Conservation (phyloP, 2,888 invertebrate genomes). For the Baronia brevicornis region DNA sequence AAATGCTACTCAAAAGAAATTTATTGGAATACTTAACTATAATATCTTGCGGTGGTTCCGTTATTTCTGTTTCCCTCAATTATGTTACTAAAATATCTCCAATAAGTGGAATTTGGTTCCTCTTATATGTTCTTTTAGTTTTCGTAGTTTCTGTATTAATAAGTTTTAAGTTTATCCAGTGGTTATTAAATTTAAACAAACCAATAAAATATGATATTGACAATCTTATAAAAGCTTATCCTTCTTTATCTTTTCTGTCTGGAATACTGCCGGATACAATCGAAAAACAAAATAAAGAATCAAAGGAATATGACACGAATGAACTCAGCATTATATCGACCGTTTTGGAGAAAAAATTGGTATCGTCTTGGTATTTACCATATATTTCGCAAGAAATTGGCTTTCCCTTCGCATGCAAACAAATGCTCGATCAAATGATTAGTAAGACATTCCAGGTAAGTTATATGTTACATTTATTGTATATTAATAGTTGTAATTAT, state of each 20-base stretch:
- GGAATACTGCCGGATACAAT: slow-evolving; percentile 33
- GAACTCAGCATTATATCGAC: slow-evolving; percentile 64
- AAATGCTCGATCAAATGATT: slow-evolving; percentile 68
- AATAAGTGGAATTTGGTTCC: slow-evolving; percentile 57
- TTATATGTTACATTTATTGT: slow-evolving; percentile 12
- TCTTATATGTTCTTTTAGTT: slow-evolving; percentile 49
- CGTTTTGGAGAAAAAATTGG: slow-evolving; percentile 57
- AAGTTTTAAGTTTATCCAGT: slow-evolving; percentile 71
- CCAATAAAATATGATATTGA: slow-evolving; percentile 65
- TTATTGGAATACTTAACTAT: slow-evolving; percentile 47
- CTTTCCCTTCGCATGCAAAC: slow-evolving; percentile 69
- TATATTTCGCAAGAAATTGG: slow-evolving; percentile 67
- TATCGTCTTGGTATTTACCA: slow-evolving; percentile 67
- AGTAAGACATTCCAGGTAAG: slow-evolving; percentile 61
- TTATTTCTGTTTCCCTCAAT: slow-evolving; percentile 46
- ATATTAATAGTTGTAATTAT: too few species aligned
- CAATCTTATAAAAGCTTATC: slow-evolving; percentile 36
- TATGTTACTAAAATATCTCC: slow-evolving; percentile 59
- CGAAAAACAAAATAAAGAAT: slow-evolving; percentile 25
- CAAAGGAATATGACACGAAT: slow-evolving; percentile 60
- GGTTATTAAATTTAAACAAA: slow-evolving; percentile 67
- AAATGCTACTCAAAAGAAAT: slow-evolving; percentile 55
- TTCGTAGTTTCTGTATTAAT: slow-evolving; percentile 60
- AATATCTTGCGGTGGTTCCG: slow-evolving; percentile 42
- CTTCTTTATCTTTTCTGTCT: slow-evolving; percentile 34